Base-by-base conservation (phyloP, 2,888 invertebrate species). In the Nowickia ferox region DNA sequence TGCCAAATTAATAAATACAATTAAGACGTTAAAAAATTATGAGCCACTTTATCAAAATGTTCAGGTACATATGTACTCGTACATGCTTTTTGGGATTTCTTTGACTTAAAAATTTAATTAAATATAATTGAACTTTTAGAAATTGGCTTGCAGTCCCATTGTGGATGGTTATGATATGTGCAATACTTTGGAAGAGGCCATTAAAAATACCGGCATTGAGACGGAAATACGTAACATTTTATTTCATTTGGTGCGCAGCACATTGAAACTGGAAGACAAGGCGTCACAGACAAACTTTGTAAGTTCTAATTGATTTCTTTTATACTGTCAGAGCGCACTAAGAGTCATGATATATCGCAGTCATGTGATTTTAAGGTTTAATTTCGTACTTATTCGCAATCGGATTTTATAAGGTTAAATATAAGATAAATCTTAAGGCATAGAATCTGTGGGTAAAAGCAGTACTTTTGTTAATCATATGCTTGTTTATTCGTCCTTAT, bases 211-310 rank as follows among this genome's bases (percentile, higher is more conserved):
- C 85, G 97, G 97, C 6, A 93, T 97, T 89, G 97, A 97, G 90
- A 96, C 96, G 6, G 96, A 97, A 91, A 94, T 97, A 83, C 94
- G 96, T 88, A 97, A 97, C 90, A 96, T 96, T 83, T 96, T 97
- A 68, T 97, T 95, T 92, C 96, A 97, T 92, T 96, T 96, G 95
- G 94, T 96, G 87, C 95, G 96, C 87, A 94, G 94, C 71, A 94
- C 94, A 84, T 90, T 92, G 59, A 93, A 92, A 84, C 90, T 92
- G 44, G 90, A 90, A 38, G 71, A 83, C 0, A 89, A 91, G 80
- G 89, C 90, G 63, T 90, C 91, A 1, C 80, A 84, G 19, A 42
- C 59, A 10, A 84, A 82, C 71, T 11, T 78, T 53, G 85, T 86
- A 74, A 80, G 17, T 68, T 57, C 40, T 2, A 30, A 30, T 30